phyloP scores from a whole-genome alignment of 1,140 invertebrate species.

The Aphaenogaster rudis region DNA sequence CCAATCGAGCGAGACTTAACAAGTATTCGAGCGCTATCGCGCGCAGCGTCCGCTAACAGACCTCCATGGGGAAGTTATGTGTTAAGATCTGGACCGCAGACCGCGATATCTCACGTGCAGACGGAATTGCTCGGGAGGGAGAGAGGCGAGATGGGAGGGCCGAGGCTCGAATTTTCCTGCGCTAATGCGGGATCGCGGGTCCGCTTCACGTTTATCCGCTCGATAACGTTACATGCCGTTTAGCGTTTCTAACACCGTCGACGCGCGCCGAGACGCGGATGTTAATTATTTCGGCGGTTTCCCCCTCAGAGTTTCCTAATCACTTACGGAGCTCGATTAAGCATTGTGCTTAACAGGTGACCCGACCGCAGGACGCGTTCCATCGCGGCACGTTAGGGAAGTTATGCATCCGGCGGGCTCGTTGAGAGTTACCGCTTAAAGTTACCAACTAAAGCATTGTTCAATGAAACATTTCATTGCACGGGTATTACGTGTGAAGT shows the following conservation, averaged over 20 bases:
- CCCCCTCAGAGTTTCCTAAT: constrained; percentile 74
- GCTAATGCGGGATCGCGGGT: constrained; percentile 41
- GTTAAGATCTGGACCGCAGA: constrained; percentile 59
- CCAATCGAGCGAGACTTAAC: constrained; percentile 28
- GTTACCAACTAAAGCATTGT: constrained; percentile 1
- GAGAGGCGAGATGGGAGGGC: not conserved
- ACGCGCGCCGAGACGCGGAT: constrained; percentile 67
- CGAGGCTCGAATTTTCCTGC: constrained; percentile 47
- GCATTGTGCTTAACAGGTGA: constrained; percentile 77
- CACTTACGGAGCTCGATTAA: constrained; percentile 78
- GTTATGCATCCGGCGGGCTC: constrained; percentile 48
- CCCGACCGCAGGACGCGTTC: constrained; percentile 62
- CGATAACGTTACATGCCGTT: constrained; percentile 49
- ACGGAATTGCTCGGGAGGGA: constrained; percentile 21
- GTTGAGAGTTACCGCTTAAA: constrained; percentile 39
- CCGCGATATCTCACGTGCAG: constrained; percentile 57
- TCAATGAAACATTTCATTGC: constrained; percentile 27
- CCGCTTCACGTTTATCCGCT: constrained; percentile 24
- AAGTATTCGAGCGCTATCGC: constrained; percentile 26
- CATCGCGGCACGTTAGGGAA: constrained; percentile 42
- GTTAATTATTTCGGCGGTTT: constrained; percentile 77
- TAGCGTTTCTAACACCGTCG: constrained; percentile 48
- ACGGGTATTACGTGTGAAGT: not conserved
- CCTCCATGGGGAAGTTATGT: constrained; percentile 1
- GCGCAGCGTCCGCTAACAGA: not conserved